These are phyloP conservation scores for Polydrusus cervinus DNA, from an alignment of 2,888 invertebrate genomes.

Conservation along the genomic window DNA sequence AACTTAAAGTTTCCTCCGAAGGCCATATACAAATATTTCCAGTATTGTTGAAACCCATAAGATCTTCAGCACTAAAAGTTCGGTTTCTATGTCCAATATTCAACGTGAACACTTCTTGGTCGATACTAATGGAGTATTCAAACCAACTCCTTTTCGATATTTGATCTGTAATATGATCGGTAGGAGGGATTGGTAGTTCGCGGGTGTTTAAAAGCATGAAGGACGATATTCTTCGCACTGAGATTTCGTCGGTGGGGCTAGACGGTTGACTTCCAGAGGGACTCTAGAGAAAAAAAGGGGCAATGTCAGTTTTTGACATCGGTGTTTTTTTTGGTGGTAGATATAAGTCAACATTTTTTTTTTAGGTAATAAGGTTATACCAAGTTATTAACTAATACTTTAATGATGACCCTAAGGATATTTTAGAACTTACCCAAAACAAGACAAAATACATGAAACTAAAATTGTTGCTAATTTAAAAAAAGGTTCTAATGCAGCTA, in stretches of 20 bases:
- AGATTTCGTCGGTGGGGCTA: slow-evolving; percentile 72
- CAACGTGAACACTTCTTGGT: slow-evolving; percentile 72
- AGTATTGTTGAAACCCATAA: slow-evolving; percentile 88
- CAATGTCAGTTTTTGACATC: slow-evolving; percentile 15
- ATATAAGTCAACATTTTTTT: background rate
- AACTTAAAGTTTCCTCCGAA: slow-evolving; percentile 83
- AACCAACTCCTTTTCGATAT: slow-evolving; percentile 76
- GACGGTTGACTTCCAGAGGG: slow-evolving; percentile 70
- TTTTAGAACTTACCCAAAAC: no score
- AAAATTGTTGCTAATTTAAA: no score
- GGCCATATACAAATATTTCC: slow-evolving; percentile 89
- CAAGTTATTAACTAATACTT: no score
- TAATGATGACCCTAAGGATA: no score
- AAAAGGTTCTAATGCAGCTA: no score
- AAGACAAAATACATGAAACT: no score
- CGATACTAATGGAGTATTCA: slow-evolving; percentile 75
- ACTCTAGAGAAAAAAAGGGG: slow-evolving; percentile 63
- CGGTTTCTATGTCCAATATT: slow-evolving; percentile 77
- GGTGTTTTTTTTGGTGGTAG: background rate
- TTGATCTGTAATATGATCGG: slow-evolving; percentile 63
- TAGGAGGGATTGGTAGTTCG: slow-evolving; percentile 61
- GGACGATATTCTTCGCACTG: slow-evolving; percentile 76
- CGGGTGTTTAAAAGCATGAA: slow-evolving; percentile 75
- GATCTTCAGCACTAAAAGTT: slow-evolving; percentile 79
- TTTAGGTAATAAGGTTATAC: no score